Percentiles rank a stretch among this genome's conserved stretches.
Evolutionary conservation across 2,797 vertebrate species (phyloP).

Genomic region (Allobates femoralis): DNA sequence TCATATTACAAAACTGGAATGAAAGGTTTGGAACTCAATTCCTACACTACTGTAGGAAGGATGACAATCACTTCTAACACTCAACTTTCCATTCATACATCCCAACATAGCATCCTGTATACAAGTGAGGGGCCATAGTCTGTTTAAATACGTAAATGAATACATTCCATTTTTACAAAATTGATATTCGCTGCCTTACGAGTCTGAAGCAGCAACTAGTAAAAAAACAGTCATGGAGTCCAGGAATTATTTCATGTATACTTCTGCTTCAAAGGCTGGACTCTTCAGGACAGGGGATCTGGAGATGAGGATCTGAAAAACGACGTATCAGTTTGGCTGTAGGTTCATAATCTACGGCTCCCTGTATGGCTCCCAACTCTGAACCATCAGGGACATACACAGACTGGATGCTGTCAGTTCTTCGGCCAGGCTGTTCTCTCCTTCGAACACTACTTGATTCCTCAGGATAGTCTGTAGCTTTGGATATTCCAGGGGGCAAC

Average conservation of each 20-base stretch:
- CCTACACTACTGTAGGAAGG: conserved; percentile 14
- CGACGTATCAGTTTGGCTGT: conserved; percentile 75
- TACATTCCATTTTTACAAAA: neutral
- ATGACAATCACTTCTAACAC: neutral
- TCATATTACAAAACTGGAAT: conserved; percentile 38
- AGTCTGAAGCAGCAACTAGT: neutral
- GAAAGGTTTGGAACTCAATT: conserved; percentile 16
- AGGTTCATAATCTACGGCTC: conserved; percentile 63
- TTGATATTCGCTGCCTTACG: neutral
- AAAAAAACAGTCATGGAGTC: neutral
- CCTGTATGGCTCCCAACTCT: conserved; percentile 71
- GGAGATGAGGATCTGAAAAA: conserved; percentile 86
- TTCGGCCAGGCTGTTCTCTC: conserved; percentile 80
- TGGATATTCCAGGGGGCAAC: conserved; percentile 80
- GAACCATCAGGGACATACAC: conserved; percentile 78
- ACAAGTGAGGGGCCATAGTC: neutral
- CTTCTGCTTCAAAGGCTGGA: conserved; percentile 66
- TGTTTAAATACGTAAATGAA: conserved; percentile 19
- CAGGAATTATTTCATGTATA: neutral
- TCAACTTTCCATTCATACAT: conserved; percentile 22
- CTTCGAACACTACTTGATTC: conserved; percentile 68
- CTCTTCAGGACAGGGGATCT: conserved; percentile 75
- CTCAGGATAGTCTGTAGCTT: conserved; percentile 66
- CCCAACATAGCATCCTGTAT: neutral
- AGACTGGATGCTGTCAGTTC: conserved; percentile 87